Evolutionary conservation across 2,113 vertebrate species (phyloP).

Genomic region (Channa argus): DNA sequence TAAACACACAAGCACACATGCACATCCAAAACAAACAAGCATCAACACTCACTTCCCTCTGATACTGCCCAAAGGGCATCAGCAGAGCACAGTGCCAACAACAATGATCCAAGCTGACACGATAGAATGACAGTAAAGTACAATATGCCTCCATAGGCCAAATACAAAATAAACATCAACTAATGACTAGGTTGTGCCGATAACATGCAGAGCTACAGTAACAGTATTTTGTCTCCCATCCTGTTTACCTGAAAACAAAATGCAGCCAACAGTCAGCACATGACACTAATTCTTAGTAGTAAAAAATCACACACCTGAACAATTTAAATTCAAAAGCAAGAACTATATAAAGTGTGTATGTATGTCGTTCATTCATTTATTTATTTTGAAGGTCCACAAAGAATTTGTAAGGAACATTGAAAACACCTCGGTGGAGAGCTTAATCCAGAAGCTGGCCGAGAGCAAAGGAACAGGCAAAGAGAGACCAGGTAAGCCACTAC

Average conservation of each 20-base stretch:
- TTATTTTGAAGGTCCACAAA: slow-evolving; percentile 87
- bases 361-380: background rate
- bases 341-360: too few species aligned
- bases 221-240: slow-evolving; percentile 1
- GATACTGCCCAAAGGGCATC: slow-evolving; percentile 54
- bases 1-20: slow-evolving; percentile 50
- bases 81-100: slow-evolving; percentile 14
- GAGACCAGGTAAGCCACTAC: slow-evolving; percentile 89
- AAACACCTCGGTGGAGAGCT: slow-evolving; percentile 93
- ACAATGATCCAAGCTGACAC: slow-evolving; percentile 48
- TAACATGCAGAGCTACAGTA: background rate
- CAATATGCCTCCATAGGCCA: slow-evolving; percentile 23
- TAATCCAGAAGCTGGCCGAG: slow-evolving; percentile 95
- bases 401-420: slow-evolving; percentile 97
- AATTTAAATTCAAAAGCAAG: too few species aligned
- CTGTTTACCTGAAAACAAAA: slow-evolving; percentile 1
- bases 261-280: background rate
- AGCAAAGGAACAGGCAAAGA: slow-evolving; percentile 97
- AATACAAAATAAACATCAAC: slow-evolving; percentile 12
- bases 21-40: slow-evolving; percentile 71
- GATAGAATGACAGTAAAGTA: slow-evolving; percentile 29
- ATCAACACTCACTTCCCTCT: slow-evolving; percentile 61
- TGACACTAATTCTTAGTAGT: slow-evolving; percentile 12
- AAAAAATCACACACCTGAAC: too few species aligned
- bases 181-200: background rate